phyloP scores from a whole-genome alignment of 1,140 invertebrate species.

The Diachasma alloeum region DNA sequence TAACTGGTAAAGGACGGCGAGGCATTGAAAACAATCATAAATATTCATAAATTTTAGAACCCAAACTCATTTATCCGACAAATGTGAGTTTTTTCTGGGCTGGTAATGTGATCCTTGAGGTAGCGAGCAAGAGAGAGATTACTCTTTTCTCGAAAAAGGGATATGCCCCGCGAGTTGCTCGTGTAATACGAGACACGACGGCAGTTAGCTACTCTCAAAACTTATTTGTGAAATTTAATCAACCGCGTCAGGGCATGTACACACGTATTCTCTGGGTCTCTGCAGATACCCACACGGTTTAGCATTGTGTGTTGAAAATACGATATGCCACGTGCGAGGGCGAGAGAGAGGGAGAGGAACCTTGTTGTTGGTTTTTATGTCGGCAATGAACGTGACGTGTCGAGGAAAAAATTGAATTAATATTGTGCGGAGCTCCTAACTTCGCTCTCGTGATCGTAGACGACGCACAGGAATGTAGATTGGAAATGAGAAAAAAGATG shows the following conservation, averaged over 20 bases:
- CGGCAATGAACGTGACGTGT: not conserved
- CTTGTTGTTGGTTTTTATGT: not conserved
- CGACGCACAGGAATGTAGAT: not conserved
- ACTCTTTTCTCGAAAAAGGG: not conserved
- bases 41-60: not conserved
- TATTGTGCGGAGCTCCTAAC: not conserved
- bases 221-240: constrained; percentile 58
- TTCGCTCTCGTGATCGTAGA: not conserved
- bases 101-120: constrained; percentile 41
- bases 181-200: constrained; percentile 41
- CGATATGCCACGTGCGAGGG: constrained; percentile 26
- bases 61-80: not conserved
- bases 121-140: not conserved
- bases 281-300: not conserved
- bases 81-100: not conserved
- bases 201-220: constrained; percentile 45
- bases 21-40: not conserved
- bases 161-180: constrained; percentile 12
- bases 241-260: constrained; percentile 36
- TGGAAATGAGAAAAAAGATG: not conserved
- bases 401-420: not conserved
- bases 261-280: not conserved
- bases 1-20: not conserved
- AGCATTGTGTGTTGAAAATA: not conserved
- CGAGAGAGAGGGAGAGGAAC: not conserved